Conservation (phyloP, 2,888 invertebrate species). For the Coleophora flavipennella region DNA sequence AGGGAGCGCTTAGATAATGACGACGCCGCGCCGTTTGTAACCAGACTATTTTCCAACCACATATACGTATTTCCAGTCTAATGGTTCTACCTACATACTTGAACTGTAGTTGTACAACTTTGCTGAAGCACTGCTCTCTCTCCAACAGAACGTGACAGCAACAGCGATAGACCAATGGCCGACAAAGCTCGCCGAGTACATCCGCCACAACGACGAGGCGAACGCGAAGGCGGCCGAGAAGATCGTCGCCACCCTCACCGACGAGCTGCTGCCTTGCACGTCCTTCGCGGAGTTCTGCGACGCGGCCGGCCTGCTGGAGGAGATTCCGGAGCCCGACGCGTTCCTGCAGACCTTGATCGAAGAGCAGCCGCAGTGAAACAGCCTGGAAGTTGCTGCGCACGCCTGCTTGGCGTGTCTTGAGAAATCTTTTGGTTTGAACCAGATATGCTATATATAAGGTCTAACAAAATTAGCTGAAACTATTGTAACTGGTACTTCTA, state of each 20-base stretch:
- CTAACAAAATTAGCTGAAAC: too few relatives aligned
- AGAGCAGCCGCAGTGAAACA: slow-evolving; percentile 41
- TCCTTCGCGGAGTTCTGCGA: slow-evolving; percentile 95
- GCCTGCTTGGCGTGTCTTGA: background rate
- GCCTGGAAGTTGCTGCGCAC: too few relatives aligned
- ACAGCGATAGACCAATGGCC: slow-evolving; percentile 90
- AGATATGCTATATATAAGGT: too few relatives aligned
- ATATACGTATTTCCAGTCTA: too few relatives aligned
- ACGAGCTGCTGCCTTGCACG: slow-evolving; percentile 91
- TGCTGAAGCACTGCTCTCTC: background rate
- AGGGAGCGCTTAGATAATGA: too few relatives aligned
- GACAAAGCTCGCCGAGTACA: slow-evolving; percentile 89
- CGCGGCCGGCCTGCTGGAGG: slow-evolving; percentile 85
- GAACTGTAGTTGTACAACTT: too few relatives aligned
- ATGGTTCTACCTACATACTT: too few relatives aligned
- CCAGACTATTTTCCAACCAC: too few relatives aligned
- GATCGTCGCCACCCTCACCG: slow-evolving; percentile 85
- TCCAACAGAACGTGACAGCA: slow-evolving; percentile 77
- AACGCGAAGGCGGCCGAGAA: slow-evolving; percentile 91
- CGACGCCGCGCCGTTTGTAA: too few relatives aligned
- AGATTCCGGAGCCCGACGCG: slow-evolving; percentile 76
- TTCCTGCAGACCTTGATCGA: slow-evolving; percentile 43
- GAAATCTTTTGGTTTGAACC: too few relatives aligned
- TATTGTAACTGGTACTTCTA: too few relatives aligned
- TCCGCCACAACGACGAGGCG: slow-evolving; percentile 93